A percentile compares a stretch with the other conserved stretches of the same genome.
phyloP scores from a whole-genome alignment of 2,888 invertebrate genomes.

The Leptinotarsa rubiginosa region DNA sequence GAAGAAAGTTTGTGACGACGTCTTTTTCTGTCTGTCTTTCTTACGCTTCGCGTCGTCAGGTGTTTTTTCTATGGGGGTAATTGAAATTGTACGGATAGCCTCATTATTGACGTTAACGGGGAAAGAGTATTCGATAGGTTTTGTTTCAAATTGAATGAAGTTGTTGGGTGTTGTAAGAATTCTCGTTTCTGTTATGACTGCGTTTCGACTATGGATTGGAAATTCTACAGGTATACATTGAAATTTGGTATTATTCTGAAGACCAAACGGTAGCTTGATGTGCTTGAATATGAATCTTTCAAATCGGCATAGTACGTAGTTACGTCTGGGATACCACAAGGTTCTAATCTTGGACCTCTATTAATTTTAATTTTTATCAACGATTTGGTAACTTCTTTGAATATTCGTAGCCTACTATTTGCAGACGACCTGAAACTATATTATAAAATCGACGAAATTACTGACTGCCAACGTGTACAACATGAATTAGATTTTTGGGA shows the following conservation, averaged over 20 bases:
- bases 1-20: slow-evolving; percentile 53
- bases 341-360: too few relatives aligned
- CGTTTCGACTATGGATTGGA: neutral
- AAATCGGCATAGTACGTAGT: too few relatives aligned
- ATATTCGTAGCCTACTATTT: too few relatives aligned
- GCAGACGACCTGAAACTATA: too few relatives aligned
- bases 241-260: neutral
- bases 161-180: neutral
- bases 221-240: neutral
- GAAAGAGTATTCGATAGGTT: slow-evolving; percentile 27
- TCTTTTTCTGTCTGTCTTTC: slow-evolving; percentile 54
- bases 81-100: slow-evolving; percentile 40
- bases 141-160: slow-evolving; percentile 25
- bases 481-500: too few relatives aligned
- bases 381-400: too few relatives aligned
- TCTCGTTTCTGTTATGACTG: neutral
- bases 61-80: slow-evolving; percentile 45
- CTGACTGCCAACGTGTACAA: too few relatives aligned
- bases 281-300: too few relatives aligned
- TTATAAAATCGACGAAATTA: too few relatives aligned
- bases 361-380: too few relatives aligned
- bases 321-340: too few relatives aligned
- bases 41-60: slow-evolving; percentile 47
- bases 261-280: neutral
- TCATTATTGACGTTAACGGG: slow-evolving; percentile 37